Evolutionary conservation across 1,140 invertebrate species (phyloP).

Genomic region (Elymnias hypermnestra): DNA sequence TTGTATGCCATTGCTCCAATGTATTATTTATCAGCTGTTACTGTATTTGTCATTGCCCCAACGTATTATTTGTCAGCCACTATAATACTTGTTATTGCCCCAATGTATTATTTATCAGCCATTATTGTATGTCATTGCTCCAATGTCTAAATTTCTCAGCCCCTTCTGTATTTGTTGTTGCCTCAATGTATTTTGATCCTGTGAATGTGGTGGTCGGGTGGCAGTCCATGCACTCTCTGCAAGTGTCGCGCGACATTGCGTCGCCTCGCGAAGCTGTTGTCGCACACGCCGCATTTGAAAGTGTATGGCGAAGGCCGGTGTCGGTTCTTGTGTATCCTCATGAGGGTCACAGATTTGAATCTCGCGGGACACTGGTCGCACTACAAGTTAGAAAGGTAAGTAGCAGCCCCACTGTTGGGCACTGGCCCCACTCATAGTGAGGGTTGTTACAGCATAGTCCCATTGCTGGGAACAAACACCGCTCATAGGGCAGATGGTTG

Average conservation of each 20-base stretch:
- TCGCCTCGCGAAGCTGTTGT: conserved; percentile 46
- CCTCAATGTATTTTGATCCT: conserved; percentile 26
- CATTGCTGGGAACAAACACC: too few species aligned
- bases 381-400: conserved; percentile 30
- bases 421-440: too few species aligned
- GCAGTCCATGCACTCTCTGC: conserved; percentile 35
- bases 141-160: neutral
- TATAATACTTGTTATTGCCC: neutral
- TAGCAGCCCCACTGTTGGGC: too few species aligned
- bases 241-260: conserved; percentile 48
- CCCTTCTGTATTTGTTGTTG: neutral
- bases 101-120: neutral
- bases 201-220: conserved; percentile 32
- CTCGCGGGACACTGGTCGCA: conserved; percentile 51
- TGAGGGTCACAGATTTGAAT: conserved; percentile 56
- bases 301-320: conserved; percentile 43
- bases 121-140: neutral
- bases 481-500: too few species aligned
- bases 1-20: neutral
- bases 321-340: conserved; percentile 50
- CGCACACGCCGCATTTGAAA: conserved; percentile 44
- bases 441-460: too few species aligned
- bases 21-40: neutral
- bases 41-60: neutral
- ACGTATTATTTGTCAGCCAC: neutral